phyloP scores from a whole-genome alignment of 2,113 vertebrate species.

The Bothrops jararaca region DNA sequence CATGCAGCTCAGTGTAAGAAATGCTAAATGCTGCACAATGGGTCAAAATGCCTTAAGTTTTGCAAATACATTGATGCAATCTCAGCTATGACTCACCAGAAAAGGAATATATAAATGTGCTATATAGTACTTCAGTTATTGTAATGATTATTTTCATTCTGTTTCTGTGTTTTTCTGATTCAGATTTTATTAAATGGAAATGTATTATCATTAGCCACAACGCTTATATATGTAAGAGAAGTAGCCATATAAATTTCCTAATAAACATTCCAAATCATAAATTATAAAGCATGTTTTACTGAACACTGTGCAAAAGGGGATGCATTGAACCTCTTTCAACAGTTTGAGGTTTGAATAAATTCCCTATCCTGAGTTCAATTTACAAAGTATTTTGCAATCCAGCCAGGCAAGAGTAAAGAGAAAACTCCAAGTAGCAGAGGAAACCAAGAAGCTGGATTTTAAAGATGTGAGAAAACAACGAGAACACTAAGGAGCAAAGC shows the following conservation, averaged over 20 bases:
- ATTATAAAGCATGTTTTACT: neutral
- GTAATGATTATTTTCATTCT: neutral
- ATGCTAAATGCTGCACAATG: neutral
- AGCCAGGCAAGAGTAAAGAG: neutral
- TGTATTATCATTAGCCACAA: neutral
- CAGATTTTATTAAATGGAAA: neutral
- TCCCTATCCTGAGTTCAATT: neutral
- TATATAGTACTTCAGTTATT: neutral
- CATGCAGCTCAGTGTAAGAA: neutral
- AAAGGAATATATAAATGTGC: neutral
- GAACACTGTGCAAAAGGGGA: neutral
- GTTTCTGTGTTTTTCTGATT: neutral
- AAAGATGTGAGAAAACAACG: neutral
- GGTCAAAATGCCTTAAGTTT: neutral
- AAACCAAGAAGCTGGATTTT: neutral
- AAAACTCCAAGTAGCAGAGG: neutral
- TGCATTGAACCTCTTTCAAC: neutral
- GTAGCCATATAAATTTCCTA: neutral
- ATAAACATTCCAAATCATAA: neutral
- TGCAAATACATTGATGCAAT: neutral
- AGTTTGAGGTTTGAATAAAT: neutral
- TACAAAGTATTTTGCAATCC: neutral
- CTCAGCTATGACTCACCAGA: neutral
- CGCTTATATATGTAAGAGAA: neutral
- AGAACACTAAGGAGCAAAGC: neutral